Base-by-base conservation (phyloP, 1,140 invertebrate species). In the Ips typographus region DNA sequence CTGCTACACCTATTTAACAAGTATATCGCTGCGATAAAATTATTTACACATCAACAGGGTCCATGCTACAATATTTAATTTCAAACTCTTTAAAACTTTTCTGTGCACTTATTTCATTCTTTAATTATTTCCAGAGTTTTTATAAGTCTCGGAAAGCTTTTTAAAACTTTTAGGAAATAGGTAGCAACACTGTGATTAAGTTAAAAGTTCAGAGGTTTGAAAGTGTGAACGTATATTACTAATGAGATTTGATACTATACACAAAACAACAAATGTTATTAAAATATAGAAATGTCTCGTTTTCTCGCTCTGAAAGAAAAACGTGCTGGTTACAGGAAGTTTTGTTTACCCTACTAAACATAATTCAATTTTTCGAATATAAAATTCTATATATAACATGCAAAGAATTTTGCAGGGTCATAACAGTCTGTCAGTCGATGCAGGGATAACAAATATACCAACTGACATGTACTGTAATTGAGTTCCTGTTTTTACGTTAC, bases 21-120 rank as follows among this genome's bases (percentile, higher is more conserved):
- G 8, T 37, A 22, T 22, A 22, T 22, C 22, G 43, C 53, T 65
- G 40, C 57, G 22, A 44, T 59, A 58, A 66, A 66, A 66, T 38
- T 66, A 66, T 58, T 66, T 66, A 66, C 65, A 66, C 65, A 66
- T 66, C 56, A 66, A 55, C 58, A 66, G 42, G 65, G 58, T 59
- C 39, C 65, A 66, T 59, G 65, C 55, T 58, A 56, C 56, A 66
- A 58, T 58, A 66, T 66, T 66, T 66, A 66, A 66, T 66, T 58
- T 59, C 42, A 66, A 66, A 66, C 65, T 66, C 55, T 59, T 66
- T 66, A 66, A 66, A 66, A 66, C 65, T 66, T 66, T 66, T 59
- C 55, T 49, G 56, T 66, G 51, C 43, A 66, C 65, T 66, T 66
- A 59, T 66, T 66, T 66, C 65, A 59, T 66, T 59, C 65, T 66